These are phyloP conservation scores for Zelostemma sp. DNA, from an alignment of 1,140 invertebrate species.

Conservation along the genomic window DNA sequence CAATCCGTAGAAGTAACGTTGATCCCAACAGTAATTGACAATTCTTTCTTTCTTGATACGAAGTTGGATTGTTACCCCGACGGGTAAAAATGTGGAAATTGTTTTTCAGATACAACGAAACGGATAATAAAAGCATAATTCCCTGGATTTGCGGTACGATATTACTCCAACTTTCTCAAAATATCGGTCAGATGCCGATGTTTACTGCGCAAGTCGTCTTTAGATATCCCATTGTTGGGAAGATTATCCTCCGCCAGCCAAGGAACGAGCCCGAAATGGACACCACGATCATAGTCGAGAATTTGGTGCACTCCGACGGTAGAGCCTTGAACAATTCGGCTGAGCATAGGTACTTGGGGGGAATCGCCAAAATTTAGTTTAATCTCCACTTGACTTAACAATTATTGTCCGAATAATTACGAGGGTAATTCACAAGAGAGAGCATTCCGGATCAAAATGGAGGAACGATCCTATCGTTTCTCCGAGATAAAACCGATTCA, in stretches of 20 bases:
- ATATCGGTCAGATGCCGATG: slow-evolving; percentile 79
- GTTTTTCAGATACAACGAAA: slow-evolving; percentile 62
- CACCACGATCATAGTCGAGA: slow-evolving; percentile 82
- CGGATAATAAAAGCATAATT: slow-evolving; percentile 69
- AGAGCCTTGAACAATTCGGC: slow-evolving; percentile 82
- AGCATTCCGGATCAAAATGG: too few species aligned
- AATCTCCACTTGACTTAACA: too few species aligned
- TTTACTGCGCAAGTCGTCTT: slow-evolving; percentile 81
- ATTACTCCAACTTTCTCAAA: slow-evolving; percentile 75
- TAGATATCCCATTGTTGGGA: slow-evolving; percentile 89
- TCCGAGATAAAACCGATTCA: too few species aligned
- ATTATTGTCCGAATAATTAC: too few species aligned
- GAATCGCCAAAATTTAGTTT: neutral
- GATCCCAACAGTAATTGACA: slow-evolving; percentile 17
- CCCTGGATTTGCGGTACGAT: slow-evolving; percentile 80
- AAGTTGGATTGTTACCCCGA: slow-evolving; percentile 25
- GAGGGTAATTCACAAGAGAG: too few species aligned
- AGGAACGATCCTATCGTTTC: too few species aligned
- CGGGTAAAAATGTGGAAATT: slow-evolving; percentile 15
- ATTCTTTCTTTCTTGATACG: neutral
- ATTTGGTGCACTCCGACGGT: slow-evolving; percentile 89
- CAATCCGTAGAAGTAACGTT: slow-evolving; percentile 42
- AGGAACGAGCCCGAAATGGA: slow-evolving; percentile 83
- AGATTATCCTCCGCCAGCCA: slow-evolving; percentile 87
- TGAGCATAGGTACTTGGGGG: slow-evolving; percentile 77